Base-by-base conservation (phyloP, 2,797 vertebrate species). In the Neoniphon sammara region DNA sequence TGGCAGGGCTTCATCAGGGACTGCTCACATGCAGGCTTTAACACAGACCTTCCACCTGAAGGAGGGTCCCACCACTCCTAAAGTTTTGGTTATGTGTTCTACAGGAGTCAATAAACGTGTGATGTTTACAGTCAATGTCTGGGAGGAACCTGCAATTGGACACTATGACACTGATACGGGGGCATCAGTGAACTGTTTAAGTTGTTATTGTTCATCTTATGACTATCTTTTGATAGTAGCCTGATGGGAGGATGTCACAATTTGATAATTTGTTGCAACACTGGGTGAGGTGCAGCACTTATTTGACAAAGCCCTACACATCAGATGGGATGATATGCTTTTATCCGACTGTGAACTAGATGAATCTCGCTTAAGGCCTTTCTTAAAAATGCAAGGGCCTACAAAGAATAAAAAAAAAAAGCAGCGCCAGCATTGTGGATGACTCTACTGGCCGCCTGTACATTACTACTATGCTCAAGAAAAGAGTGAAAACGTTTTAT, bases 381-480 rank as follows among this genome's bases (percentile, higher is more conserved):
- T 58, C 47, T 36, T 57, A 42, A 47, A 81, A 31, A 73, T 62
- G 60, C 70, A 68, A 81, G 91, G 91, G 89, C 88, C 88, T 78
- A 2, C 21, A 25, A 14, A 27, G 50, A 66, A 47, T 42, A n/a
- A 25, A 6, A 66, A 47, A 36, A n/a, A 25, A 6, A 60, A 58
- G 17, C 6, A 21, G 34, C 65, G 68, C 71, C 63, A 56, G 9
- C 25, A 36, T 36, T 21, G 25, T 60, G 44, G 52, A 46, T 30
- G 34, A 73, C 73, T 59, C 77, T 21, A 64, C n/a, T 2, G 46
- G n/a, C 18, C 47, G 27, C 3, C 47, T 21, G 73, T 14, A 30
- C 31, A 39, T 9, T 17, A 39, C 11, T 17, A 36, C 30, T 56
- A 34, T 3, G 8, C 11, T 72, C 7, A 25, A 49, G 15, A 65